phyloP scores from a whole-genome alignment of 2,113 vertebrate species.

The Urocynchramus pylzowi region DNA sequence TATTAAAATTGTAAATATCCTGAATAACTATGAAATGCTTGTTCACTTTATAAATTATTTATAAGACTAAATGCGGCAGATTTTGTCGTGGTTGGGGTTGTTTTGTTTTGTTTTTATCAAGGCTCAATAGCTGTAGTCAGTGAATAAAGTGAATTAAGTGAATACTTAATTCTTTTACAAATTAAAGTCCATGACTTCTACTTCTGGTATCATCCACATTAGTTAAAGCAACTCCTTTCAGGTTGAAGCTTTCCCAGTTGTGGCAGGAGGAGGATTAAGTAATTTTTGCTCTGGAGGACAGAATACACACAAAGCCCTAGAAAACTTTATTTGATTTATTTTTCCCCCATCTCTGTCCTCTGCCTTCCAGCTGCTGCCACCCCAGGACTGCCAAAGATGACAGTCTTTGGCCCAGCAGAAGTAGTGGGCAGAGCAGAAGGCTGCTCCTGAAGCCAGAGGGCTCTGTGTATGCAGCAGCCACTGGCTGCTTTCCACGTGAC shows the following conservation, averaged over 20 bases:
- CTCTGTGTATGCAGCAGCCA: neutral
- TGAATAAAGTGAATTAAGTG: neutral
- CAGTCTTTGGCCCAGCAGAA: neutral
- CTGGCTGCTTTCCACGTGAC: rapidly evolving
- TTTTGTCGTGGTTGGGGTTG: neutral
- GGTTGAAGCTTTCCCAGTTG: neutral
- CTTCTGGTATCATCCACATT: neutral
- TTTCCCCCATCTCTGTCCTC: neutral
- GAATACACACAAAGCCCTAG: neutral
- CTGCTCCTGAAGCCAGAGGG: neutral
- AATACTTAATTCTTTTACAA: neutral
- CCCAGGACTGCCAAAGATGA: neutral
- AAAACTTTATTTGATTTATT: neutral
- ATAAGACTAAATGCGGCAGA: neutral
- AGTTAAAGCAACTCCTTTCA: neutral
- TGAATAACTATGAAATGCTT: neutral
- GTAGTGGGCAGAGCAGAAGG: neutral
- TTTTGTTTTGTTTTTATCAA: neutral
- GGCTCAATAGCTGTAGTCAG: neutral
- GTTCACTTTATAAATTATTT: neutral
- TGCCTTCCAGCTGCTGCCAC: neutral
- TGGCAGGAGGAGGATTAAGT: neutral
- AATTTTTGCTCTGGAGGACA: neutral
- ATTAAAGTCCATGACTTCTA: neutral
- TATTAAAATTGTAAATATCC: neutral